Evolutionary conservation across 2,797 vertebrate species (phyloP).

Genomic region (Trematocara caparti): DNA sequence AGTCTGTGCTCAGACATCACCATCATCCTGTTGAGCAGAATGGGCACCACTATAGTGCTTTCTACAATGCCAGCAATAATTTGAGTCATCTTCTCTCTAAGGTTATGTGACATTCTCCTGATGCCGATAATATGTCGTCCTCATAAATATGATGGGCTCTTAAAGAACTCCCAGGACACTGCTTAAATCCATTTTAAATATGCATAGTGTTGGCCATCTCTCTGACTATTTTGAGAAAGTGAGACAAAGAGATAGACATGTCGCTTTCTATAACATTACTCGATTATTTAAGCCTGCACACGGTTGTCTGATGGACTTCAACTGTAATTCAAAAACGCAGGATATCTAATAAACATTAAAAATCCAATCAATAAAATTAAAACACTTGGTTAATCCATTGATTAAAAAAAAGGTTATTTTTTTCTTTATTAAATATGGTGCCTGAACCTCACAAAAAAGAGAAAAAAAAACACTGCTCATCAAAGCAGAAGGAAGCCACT

Average conservation of each 20-base stretch:
- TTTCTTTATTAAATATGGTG: background rate
- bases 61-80: slow-evolving; percentile 54
- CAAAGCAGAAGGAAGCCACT: slow-evolving; percentile 46
- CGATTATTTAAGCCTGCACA: slow-evolving; percentile 1
- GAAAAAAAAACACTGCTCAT: slow-evolving; percentile 4
- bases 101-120: slow-evolving; percentile 60
- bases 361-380: background rate
- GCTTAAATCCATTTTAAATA: slow-evolving; percentile 70
- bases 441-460: background rate
- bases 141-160: slow-evolving; percentile 70
- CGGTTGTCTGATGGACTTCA: background rate
- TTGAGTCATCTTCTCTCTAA: slow-evolving; percentile 47
- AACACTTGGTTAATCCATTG: background rate
- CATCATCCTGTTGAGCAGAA: background rate
- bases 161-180: slow-evolving; percentile 64
- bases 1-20: background rate
- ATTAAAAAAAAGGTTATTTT: fast-evolving
- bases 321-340: background rate
- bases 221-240: background rate
- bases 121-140: slow-evolving; percentile 59
- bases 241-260: slow-evolving; percentile 1
- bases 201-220: slow-evolving; percentile 50
- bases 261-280: slow-evolving; percentile 10
- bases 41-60: background rate
- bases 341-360: background rate